Evolutionary conservation across 1,140 invertebrate genomes (phyloP).

Genomic region (Brachionus manjavacas): DNA sequence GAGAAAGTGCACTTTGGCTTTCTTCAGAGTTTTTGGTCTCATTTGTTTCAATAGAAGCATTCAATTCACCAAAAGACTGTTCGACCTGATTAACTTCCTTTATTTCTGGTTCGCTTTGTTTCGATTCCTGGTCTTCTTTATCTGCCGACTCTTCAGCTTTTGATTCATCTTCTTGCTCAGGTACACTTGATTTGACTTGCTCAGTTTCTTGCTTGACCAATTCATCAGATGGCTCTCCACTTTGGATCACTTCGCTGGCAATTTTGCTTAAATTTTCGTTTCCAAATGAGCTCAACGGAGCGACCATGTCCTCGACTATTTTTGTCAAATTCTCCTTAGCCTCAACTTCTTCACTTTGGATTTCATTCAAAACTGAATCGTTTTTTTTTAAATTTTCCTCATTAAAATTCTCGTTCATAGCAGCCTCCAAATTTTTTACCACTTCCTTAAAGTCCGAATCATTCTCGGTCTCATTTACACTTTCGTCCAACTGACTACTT

Average conservation of each 20-base stretch:
- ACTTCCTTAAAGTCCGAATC: background rate
- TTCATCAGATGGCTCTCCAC: background rate
- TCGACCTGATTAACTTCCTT: background rate
- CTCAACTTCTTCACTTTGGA: background rate
- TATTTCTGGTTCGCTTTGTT: background rate
- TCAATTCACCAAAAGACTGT: background rate
- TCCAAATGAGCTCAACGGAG: background rate
- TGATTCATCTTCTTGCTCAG: background rate
- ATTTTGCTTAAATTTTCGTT: background rate
- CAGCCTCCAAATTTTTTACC: background rate
- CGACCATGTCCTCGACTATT: background rate
- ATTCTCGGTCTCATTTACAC: background rate
- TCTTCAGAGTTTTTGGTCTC: background rate
- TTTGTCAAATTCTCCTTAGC: background rate
- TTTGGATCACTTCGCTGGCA: background rate
- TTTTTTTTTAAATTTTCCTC: background rate
- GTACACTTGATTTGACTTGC: too few species aligned
- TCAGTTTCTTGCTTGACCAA: background rate
- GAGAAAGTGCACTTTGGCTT: background rate
- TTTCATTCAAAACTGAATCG: background rate
- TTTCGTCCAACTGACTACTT: background rate
- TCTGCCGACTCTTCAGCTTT: background rate
- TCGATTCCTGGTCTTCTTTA: background rate
- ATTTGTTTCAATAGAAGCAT: background rate
- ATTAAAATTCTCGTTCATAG: constrained; percentile 11